Base-by-base conservation (phyloP, 2,888 invertebrate genomes). In the Platynereis dumerilii region DNA sequence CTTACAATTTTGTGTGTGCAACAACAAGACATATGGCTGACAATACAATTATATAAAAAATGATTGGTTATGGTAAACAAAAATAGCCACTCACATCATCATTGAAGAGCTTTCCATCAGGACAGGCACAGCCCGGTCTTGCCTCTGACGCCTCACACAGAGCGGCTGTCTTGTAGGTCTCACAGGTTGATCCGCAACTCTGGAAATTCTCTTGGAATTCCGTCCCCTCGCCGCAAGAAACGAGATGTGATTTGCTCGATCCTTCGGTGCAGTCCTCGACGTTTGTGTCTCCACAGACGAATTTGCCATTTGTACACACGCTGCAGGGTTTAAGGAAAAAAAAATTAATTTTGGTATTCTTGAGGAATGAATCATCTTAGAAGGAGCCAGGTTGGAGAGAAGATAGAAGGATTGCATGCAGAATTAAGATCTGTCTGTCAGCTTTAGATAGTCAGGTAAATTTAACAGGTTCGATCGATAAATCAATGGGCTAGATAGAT, bases 41-140 rank as follows among this genome's bases (percentile, higher is more conserved):
- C n/a, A n/a, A n/a, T n/a, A n/a, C n/a, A n/a, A n/a, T n/a, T n/a
- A n/a, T n/a, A n/a, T n/a, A n/a, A n/a, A n/a, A n/a, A n/a, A n/a
- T n/a, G n/a, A n/a, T n/a, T n/a, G n/a, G n/a, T n/a, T n/a, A n/a
- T n/a, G n/a, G n/a, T n/a, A n/a, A n/a, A n/a, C n/a, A n/a, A n/a
- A n/a, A n/a, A n/a, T n/a, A n/a, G n/a, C n/a, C 7, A 44, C 60
- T 52, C 26, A 64, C 64, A n/a, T n/a, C 10, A 27, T 64, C 17
- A 48, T 53, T 39, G 20, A 63, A 54, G 17, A 70, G 60, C 20
- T 57, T 17, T 15, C 64, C 66, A 5, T 59, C 62, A 2, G 64
- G 64, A 62, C 70, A 70, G 7, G 62, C 65, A 44, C 70, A 70
- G 2, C 70, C 70, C 5, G 45, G 60, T 12, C 58, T 15, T 3